A percentile compares a stretch with the other conserved stretches of the same genome.
These are phyloP conservation scores for Dendrophyllia cribrosa DNA, from an alignment of 64 coral and sea anemone genomes.

Conservation along the genomic window DNA sequence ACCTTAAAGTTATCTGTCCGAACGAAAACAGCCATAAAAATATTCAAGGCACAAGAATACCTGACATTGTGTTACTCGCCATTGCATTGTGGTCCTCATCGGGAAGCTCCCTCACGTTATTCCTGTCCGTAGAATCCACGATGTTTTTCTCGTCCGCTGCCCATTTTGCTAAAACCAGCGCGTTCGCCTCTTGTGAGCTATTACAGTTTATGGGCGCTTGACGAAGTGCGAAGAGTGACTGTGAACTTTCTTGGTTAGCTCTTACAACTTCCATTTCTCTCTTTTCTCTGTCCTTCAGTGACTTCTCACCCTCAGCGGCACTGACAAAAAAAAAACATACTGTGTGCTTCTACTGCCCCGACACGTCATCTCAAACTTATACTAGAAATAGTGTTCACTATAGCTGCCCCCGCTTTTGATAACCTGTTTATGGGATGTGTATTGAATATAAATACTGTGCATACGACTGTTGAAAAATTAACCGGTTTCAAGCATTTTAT, in stretches of 20 bases:
- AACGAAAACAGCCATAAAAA: no score
- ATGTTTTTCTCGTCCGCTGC: background rate
- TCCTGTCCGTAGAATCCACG: background rate
- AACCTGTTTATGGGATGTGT: no score
- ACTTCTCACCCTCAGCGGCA: conserved; percentile 9
- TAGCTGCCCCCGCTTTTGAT: no score
- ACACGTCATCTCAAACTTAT: background rate
- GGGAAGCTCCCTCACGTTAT: background rate
- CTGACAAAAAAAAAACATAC: background rate
- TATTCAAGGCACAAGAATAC: no score
- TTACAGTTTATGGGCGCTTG: conserved; percentile 13
- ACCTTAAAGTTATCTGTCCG: no score
- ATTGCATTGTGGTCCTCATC: background rate
- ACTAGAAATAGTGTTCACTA: no score
- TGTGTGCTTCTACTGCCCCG: background rate
- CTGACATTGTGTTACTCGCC: background rate
- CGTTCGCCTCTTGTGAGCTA: conserved; percentile 34
- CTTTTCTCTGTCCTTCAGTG: conserved; percentile 14
- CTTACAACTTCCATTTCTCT: background rate
- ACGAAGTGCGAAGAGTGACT: background rate
- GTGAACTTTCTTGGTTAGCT: background rate
- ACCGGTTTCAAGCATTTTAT: no score
- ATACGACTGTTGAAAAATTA: no score
- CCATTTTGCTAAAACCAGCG: conserved; percentile 29
- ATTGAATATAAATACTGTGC: no score